Conservation (phyloP, 2,113 vertebrate genomes). For the Scomber colias region DNA sequence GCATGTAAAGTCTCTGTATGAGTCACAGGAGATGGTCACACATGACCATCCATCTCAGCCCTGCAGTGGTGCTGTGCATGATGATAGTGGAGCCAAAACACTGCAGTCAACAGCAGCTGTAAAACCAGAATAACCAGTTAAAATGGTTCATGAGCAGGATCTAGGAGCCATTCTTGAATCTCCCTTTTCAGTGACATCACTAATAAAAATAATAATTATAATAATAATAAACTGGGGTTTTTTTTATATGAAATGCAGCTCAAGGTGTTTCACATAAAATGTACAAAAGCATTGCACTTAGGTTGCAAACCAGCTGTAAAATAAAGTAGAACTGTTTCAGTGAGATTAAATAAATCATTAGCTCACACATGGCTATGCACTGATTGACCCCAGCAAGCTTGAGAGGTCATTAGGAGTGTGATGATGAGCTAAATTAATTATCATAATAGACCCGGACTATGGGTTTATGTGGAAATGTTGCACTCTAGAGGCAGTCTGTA, state of each 20-base stretch:
- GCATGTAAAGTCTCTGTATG: slow-evolving; percentile 37
- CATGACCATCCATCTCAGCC: slow-evolving; percentile 42
- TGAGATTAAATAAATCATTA: no score
- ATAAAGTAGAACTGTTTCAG: no score
- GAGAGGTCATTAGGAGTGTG: not conserved
- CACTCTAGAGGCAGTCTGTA: slow-evolving; percentile 58
- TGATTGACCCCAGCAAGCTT: not conserved
- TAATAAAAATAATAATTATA: not conserved
- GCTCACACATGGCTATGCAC: not conserved
- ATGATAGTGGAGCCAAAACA: slow-evolving; percentile 16
- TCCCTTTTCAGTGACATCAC: not conserved
- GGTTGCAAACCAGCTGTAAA: no score
- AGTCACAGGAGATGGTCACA: slow-evolving; percentile 49
- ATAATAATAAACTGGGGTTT: no score
- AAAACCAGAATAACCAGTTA: not conserved
- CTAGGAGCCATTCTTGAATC: not conserved
- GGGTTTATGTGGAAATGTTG: slow-evolving; percentile 36
- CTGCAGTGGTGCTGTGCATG: slow-evolving; percentile 6
- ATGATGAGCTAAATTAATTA: slow-evolving; percentile 6
- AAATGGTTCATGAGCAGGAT: not conserved
- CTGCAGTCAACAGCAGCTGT: slow-evolving; percentile 5
- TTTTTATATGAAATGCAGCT: no score
- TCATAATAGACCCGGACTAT: not conserved
- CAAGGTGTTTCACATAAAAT: no score
- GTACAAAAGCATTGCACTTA: no score